Evolutionary conservation across 2,797 vertebrate species (phyloP), one percentile per base, ranked within the genome.

Genomic region (Acropternis orthonyx): DNA sequence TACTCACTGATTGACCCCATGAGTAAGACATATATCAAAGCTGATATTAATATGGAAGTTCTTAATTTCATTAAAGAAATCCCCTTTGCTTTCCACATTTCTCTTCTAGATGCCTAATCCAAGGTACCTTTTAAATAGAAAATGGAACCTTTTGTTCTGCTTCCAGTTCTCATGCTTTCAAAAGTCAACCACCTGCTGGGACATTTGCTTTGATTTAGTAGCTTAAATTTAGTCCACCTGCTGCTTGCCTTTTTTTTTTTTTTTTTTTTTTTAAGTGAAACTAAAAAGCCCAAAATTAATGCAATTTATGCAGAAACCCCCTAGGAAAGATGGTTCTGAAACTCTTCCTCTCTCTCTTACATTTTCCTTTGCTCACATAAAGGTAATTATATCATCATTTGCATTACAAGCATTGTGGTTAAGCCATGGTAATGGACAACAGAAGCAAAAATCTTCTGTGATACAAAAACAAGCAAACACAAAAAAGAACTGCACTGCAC

Each of bases 191-290:
- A 92, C 91, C 89, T 93, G 67, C 62, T 89, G 77, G 52, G 55
- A 86, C 51, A 83, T 87, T 92, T 93, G 27, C 34, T 97, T 94
- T 94, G 67, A 93, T 91, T 91, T 95, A 78, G 48, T 43, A 55
- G 67, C 62, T 93, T 75, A 94, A 94, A 94, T 91, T 72, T 85
- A 92, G 36, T 94, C 67, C 91, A 93, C 74, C 86, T 93, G 69
- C 58, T 79, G 59, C 69, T 27, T 6, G 14, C 14, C 39, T 39
- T 39, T 39, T 39, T 39, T 5, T 41, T 22, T 22, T 51, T 83
- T 65, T 61, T 30, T 49, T 46, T 48, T 49, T 49, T 49, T 49
- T 9, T 48, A 24, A 4, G 51, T 6, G 58, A 71, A 84, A 22
- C 6, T 75, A 34, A n/a, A 82, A 85, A 67, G 14, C 17, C 28